phyloP scores from a whole-genome alignment of 2,113 vertebrate genomes.

The Psilopsiagon aurifrons region DNA sequence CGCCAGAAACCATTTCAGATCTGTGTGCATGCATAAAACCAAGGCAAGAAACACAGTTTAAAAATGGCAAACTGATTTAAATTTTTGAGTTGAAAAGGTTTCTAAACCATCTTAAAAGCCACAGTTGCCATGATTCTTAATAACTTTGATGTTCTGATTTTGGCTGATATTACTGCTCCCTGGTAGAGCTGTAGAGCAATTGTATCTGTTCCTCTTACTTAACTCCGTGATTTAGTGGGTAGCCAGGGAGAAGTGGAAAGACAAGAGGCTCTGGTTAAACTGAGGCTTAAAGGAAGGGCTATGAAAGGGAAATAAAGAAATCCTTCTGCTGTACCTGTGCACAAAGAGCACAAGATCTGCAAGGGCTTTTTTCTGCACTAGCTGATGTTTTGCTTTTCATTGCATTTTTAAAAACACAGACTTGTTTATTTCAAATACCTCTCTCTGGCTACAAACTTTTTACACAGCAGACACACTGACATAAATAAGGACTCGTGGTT shows the following conservation, averaged over 20 bases:
- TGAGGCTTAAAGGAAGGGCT: not conserved
- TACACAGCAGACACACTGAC: not conserved
- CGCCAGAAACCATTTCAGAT: not conserved
- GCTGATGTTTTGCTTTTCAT: not conserved
- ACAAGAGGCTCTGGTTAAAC: not conserved
- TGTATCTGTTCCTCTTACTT: not conserved
- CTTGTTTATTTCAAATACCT: not conserved
- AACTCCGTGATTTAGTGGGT: not conserved
- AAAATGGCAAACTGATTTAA: not conserved
- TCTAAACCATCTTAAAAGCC: not conserved
- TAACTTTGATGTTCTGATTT: not conserved
- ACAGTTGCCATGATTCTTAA: accelerated
- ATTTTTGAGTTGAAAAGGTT: not conserved
- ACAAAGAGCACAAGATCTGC: not conserved
- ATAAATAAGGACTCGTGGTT: not conserved
- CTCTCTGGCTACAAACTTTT: not conserved
- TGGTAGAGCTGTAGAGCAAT: not conserved
- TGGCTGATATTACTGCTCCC: not conserved
- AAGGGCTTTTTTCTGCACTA: not conserved
- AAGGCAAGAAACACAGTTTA: not conserved
- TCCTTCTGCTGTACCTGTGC: not conserved
- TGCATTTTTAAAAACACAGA: not conserved
- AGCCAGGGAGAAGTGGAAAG: not conserved
- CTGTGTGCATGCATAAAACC: accelerated
- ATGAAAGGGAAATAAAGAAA: not conserved